Base-by-base conservation (phyloP, 92 coral and sea anemone species). In the Anthopleura xanthogrammica region DNA sequence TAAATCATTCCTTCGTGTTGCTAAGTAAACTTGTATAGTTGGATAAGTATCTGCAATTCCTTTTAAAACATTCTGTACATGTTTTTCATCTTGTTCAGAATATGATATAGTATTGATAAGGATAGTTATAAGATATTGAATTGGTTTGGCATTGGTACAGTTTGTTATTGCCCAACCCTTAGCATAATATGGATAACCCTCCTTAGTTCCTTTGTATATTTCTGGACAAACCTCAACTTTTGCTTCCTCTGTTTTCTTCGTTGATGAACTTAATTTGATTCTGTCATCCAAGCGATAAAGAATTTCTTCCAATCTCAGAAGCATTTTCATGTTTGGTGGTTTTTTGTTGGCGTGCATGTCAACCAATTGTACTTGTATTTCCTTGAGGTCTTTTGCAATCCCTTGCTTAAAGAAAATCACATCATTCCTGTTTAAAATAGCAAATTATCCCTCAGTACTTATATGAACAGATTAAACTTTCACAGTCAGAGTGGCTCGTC, bases 181-280 rank as follows among this genome's bases (percentile, higher is more conserved):
- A 39, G 64, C 86, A 58, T 79, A 85, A 65, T 75, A 89, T 2
- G 92, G 89, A 60, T 89, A 89, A 22, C 92, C 92, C 14, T 85
- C 84, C 70, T 71, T 80, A 1, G 72, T 6, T 4, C 92, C 89
- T 24, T 76, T 9, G 39, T 52, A 89, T 24, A 75, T 72, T 41
- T 89, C 92, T 1, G 92, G 89, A 48, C 92, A 89, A 8, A 89
- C 92, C 7, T 56, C 92, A 29, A 78, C 46, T 20, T 41, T 68
- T 9, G 42, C 11, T 22, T 19, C 16, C 41, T 2, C 23, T 13
- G 5, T 9, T 8, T 11, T 50, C 43, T 82, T 73, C 9, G 10
- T 24, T 10, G 12, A 3, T 12, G 80, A 48, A 40, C 70, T 76
- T 16, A 52, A 13, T 40, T 81, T 46, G 12, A 81, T 81, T 50